Conservation (phyloP, 2,797 vertebrate species). For the Smutsia gigantea region DNA sequence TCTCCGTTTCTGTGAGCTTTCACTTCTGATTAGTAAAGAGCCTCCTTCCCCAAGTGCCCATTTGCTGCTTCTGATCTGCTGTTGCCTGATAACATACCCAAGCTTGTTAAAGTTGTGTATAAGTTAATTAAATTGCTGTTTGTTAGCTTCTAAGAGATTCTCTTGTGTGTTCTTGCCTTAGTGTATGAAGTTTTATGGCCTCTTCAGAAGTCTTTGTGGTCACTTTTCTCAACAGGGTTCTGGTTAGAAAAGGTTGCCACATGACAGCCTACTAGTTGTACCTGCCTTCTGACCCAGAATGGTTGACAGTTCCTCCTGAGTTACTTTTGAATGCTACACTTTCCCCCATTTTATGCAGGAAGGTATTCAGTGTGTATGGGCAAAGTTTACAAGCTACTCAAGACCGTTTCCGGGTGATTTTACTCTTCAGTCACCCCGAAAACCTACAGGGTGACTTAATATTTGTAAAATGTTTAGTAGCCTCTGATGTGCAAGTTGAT, state of each 20-base stretch:
- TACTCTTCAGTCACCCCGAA: background rate
- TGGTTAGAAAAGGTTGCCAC: background rate
- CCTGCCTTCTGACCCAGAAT: background rate
- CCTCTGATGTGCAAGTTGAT: background rate
- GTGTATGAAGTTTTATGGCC: slow-evolving; percentile 20
- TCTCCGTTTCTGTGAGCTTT: background rate
- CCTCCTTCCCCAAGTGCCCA: background rate
- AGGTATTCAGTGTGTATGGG: background rate
- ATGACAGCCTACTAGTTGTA: background rate
- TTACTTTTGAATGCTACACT: background rate
- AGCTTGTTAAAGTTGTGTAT: slow-evolving; percentile 36
- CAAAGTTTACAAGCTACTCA: background rate
- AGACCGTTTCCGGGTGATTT: background rate
- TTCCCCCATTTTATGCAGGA: background rate
- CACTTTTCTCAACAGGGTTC: background rate
- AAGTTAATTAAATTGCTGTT: background rate
- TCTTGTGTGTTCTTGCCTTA: background rate
- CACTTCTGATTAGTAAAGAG: background rate
- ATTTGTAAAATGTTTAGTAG: background rate
- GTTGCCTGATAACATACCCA: background rate
- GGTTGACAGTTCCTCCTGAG: background rate
- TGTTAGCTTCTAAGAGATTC: slow-evolving; percentile 9
- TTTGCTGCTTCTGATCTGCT: background rate
- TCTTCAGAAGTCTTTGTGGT: slow-evolving; percentile 12
- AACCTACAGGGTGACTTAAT: background rate